Evolutionary conservation across 2,888 invertebrate genomes (phyloP).

Genomic region (Miltochrista miniata): DNA sequence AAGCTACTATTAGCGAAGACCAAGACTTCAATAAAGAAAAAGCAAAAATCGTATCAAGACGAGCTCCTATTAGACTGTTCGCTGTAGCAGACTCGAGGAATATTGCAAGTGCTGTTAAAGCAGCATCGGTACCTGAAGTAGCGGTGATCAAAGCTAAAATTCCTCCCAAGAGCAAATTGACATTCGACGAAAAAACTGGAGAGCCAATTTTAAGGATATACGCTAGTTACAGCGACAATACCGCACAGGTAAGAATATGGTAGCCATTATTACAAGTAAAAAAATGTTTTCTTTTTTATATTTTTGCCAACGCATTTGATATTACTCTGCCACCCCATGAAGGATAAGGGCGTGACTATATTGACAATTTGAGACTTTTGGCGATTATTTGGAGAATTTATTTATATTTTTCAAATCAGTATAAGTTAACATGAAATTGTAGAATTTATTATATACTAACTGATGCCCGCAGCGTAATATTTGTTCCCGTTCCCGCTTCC

Average conservation of each 20-base stretch:
- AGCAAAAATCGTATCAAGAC: constrained; percentile 53
- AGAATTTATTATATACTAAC: too few relatives aligned
- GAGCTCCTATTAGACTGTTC: constrained; percentile 63
- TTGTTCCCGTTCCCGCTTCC: too few relatives aligned
- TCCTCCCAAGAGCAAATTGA: constrained; percentile 72
- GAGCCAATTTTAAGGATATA: constrained; percentile 82
- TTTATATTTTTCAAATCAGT: too few relatives aligned
- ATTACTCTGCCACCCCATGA: too few relatives aligned
- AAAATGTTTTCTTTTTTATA: too few relatives aligned
- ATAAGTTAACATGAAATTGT: too few relatives aligned
- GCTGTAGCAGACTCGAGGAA: constrained; percentile 58
- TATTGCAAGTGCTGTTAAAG: constrained; percentile 33
- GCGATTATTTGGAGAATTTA: too few relatives aligned
- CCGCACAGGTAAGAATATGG: constrained; percentile 54
- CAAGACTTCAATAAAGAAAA: constrained; percentile 71
- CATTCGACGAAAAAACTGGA: constrained; percentile 72
- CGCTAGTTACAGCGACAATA: constrained; percentile 71
- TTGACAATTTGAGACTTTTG: too few relatives aligned
- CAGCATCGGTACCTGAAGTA: constrained; percentile 42
- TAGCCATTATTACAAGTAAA: background rate
- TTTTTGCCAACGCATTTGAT: too few relatives aligned
- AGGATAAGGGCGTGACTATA: too few relatives aligned
- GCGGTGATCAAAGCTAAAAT: constrained; percentile 69
- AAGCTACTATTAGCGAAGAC: constrained; percentile 72
- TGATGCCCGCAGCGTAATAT: too few relatives aligned